Evolutionary conservation across 1,140 invertebrate genomes (phyloP).

Genomic region (Coelopa frigida): DNA sequence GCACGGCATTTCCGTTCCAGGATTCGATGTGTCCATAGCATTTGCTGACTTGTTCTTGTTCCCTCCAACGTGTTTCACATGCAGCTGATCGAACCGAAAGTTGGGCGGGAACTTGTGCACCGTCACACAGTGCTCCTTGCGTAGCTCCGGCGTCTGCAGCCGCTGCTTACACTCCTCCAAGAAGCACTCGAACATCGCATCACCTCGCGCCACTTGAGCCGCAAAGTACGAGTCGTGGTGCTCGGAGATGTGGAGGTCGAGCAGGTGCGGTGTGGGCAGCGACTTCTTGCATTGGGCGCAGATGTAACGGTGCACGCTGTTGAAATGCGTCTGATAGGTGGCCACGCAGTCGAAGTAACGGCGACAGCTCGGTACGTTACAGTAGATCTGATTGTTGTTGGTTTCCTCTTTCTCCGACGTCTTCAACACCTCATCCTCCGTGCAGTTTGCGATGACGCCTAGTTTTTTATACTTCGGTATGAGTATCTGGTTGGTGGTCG

Average conservation of each 20-base stretch:
- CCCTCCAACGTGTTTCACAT: conserved; percentile 7
- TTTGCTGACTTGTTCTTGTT: conserved; percentile 15
- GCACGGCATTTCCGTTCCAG: no score
- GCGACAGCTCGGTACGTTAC: conserved; percentile 9
- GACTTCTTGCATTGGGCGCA: conserved; percentile 50
- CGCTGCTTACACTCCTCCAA: conserved; percentile 55
- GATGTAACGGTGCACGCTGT: conserved; percentile 15
- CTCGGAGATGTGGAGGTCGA: conserved; percentile 64
- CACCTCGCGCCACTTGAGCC: conserved; percentile 48
- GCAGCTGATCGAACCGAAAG: conserved; percentile 51
- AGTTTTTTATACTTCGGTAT: conserved; percentile 24
- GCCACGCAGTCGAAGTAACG: not conserved
- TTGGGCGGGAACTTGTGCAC: conserved; percentile 59
- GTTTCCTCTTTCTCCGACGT: conserved; percentile 1
- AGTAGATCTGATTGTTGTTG: conserved; percentile 2
- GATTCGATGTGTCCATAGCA: conserved; percentile 12
- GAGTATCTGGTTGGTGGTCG: not conserved
- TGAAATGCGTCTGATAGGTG: conserved; percentile 10
- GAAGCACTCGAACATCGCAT: conserved; percentile 59
- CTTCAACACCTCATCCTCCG: conserved; percentile 18
- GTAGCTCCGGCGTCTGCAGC: conserved; percentile 49
- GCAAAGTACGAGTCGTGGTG: conserved; percentile 63
- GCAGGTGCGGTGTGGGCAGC: conserved; percentile 55
- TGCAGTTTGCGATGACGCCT: conserved; percentile 23
- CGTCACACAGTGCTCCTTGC: conserved; percentile 54